Base-by-base conservation (phyloP, 2,888 invertebrate genomes). In the Acholoe squamosa region DNA sequence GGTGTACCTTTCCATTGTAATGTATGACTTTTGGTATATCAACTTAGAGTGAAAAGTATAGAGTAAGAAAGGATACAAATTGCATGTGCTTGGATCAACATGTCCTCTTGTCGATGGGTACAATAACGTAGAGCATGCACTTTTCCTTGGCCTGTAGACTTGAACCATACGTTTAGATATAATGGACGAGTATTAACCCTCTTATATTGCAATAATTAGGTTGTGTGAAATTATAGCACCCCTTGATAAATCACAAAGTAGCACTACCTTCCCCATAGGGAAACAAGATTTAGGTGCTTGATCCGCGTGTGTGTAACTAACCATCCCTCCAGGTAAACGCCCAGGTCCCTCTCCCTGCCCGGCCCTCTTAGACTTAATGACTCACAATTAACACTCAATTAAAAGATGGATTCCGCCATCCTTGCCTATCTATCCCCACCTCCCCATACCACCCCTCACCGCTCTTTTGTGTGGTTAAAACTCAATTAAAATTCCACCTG, bases 401-500 rank as follows among this genome's bases (percentile, higher is more conserved):
- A 84, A 84, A 84, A 84, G 84, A 31, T 28, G 43, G 43, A 84
- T 84, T 51, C 51, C 84, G 7, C 22, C 84, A 34, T 0, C 43
- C 43, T 3, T 0, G 33, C 14, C 84, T 43, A 34, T 34, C n/a
- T 43, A 33, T 22, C 43, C 51, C 51, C 43, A 84, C 3, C n/a
- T 43, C 28, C 0, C n/a, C 12, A 3, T 22, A 51, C 43, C 33
- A 7, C 1, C n/a, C 16, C 34, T 10, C 43, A 0, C 51, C 22
- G 43, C 84, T 51, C 84, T 84, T 71, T 71, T 71, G 71, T 71
- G 71, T 71, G 71, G 25, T 71, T 84, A 84, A 84, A 84, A 28
- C 28, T 84, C 84, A 84, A 84, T 84, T 84, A 51, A 84, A 84
- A 84, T 84, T 84, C 84, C 84, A 84, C 84, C 84, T 84, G 84